phyloP scores from a whole-genome alignment of 1,140 invertebrate species.

The Euwallacea fornicatus region DNA sequence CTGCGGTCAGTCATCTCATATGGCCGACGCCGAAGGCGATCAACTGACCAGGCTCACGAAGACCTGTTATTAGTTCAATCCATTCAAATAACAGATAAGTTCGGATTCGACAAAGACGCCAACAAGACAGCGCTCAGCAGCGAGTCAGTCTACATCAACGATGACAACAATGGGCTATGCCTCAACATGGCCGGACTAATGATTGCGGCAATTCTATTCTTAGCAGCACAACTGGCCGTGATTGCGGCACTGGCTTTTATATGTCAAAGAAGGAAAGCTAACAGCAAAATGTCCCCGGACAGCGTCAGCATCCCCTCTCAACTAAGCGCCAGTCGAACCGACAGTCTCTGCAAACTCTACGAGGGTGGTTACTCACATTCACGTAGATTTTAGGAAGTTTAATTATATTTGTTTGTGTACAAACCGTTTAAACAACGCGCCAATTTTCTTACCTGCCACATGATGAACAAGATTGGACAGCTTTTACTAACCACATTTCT shows the following conservation, averaged over 20 bases:
- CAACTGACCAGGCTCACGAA: conserved; percentile 57
- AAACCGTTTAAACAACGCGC: conserved; percentile 36
- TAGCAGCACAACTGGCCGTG: conserved; percentile 78
- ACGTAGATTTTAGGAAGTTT: conserved; percentile 69
- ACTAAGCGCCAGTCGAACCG: conserved; percentile 64
- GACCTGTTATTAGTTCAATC: conserved; percentile 86
- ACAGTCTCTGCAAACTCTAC: conserved; percentile 83
- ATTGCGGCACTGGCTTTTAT: conserved; percentile 82
- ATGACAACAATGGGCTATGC: conserved; percentile 60
- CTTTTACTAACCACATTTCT: too few relatives aligned
- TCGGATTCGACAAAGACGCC: conserved; percentile 70
- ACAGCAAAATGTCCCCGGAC: conserved; percentile 58
- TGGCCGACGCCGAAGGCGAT: conserved; percentile 70
- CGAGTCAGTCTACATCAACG: conserved; percentile 56
- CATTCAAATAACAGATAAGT: conserved; percentile 91
- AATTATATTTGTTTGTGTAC: conserved; percentile 13
- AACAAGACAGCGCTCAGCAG: conserved; percentile 52
- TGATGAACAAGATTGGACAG: not conserved
- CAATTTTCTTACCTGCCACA: conserved; percentile 31
- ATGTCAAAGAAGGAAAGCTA: conserved; percentile 74
- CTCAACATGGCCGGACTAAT: conserved; percentile 77
- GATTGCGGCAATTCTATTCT: conserved; percentile 78
- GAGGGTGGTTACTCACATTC: conserved; percentile 75
- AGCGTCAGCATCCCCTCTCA: conserved; percentile 58
- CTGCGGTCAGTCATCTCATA: conserved; percentile 78